Evolutionary conservation across 2,113 vertebrate genomes (phyloP).

Genomic region (Eolophus roseicapilla): DNA sequence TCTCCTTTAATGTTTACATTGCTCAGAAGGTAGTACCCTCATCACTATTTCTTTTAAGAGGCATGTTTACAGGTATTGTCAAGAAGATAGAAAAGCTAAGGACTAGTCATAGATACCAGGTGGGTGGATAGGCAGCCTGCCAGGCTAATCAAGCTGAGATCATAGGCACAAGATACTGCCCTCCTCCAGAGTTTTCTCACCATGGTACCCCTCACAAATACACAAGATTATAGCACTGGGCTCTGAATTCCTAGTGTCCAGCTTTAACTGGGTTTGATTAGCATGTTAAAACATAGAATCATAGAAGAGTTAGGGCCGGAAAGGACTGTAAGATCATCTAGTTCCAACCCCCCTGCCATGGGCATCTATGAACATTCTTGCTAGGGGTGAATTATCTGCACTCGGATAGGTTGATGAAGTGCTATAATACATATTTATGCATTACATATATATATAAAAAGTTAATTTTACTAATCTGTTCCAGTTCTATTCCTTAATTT

Average conservation of each 20-base stretch:
- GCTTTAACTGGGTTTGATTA: not conserved
- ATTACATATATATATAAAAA: not conserved
- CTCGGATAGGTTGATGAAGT: not conserved
- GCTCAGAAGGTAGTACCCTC: not conserved
- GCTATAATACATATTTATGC: not conserved
- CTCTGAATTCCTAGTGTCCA: not conserved
- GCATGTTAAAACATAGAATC: not conserved
- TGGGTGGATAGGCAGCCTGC: not conserved
- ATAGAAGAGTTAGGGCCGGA: not conserved
- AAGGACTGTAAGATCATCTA: not conserved
- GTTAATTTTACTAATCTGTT: not conserved
- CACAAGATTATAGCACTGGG: not conserved
- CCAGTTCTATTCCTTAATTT: not conserved
- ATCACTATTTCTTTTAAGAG: not conserved
- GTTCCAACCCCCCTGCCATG: not conserved
- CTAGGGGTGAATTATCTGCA: not conserved
- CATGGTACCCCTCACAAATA: not conserved
- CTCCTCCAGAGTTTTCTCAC: conserved; percentile 19
- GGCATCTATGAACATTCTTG: not conserved
- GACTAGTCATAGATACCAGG: not conserved
- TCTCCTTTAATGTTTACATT: not conserved
- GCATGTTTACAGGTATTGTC: not conserved
- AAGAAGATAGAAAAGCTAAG: not conserved
- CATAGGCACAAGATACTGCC: conserved; percentile 16
- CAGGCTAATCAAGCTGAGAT: conserved; percentile 19